Evolutionary conservation across 2,113 vertebrate species (phyloP).

Genomic region (Serinus canaria): DNA sequence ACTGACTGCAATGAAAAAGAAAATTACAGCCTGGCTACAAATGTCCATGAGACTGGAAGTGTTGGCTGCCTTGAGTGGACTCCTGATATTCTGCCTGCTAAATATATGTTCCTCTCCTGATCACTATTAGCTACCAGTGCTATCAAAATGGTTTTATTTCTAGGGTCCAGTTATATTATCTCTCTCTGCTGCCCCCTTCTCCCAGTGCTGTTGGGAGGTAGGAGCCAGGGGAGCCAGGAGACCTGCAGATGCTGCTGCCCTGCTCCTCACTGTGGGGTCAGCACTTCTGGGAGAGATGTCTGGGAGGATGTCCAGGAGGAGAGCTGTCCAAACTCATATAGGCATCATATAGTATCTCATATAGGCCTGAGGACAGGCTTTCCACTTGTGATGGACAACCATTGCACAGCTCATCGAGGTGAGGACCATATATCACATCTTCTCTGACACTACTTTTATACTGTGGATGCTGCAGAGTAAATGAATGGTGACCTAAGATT

Average conservation of each 20-base stretch:
- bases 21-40: not conserved
- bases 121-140: not conserved
- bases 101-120: not conserved
- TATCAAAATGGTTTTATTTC: not conserved
- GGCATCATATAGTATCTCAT: not conserved
- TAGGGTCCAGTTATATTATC: not conserved
- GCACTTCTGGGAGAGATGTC: not conserved
- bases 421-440: not conserved
- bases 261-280: rapidly evolving
- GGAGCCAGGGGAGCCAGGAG: not conserved
- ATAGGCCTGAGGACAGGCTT: not conserved
- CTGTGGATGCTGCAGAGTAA: not conserved
- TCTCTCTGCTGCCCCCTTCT: not conserved
- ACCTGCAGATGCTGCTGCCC: not conserved
- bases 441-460: not conserved
- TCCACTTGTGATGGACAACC: not conserved
- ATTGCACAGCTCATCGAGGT: not conserved
- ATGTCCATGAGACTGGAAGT: not conserved
- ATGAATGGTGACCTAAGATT: not conserved
- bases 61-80: not conserved
- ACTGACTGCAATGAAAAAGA: not conserved
- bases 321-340: not conserved
- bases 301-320: not conserved
- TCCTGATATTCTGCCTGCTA: not conserved
- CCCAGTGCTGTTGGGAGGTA: not conserved